Evolutionary conservation across 2,113 vertebrate genomes (phyloP), one percentile per base, ranked within the genome.

Genomic region (Varanus salvator): DNA sequence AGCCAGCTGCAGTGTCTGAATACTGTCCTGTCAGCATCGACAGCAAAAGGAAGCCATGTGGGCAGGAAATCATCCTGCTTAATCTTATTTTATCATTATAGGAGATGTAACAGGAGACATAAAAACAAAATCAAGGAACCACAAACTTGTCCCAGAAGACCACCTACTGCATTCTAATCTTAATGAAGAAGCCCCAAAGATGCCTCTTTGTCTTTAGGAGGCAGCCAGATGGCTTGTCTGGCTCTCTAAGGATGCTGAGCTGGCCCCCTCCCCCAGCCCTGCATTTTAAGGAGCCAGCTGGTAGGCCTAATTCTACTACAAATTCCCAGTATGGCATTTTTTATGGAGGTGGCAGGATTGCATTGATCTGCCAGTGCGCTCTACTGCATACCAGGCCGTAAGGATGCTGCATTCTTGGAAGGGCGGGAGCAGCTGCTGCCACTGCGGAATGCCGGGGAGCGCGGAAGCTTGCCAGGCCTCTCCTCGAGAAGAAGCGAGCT

Each of bases 371-470:
- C 9, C 75, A 0, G 0, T 66, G 23, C 1, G 0, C 14, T 7
- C 31, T 87, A 15, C 8, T 25, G 84, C 15, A 15, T 23, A 81
- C 6, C 44, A 80, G 12, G 23, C 44, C 44, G 52, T 0, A 0
- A 81, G 78, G 48, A n/a, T 66, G 92, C 95, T 92, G 57, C 92
- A 93, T 94, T 88, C 34, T 90, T 89, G 80, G 86, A n/a, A 38
- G 60, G 9, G 9, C 0, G 0, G 17, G n/a, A 91, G 34, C 27
- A 94, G 17, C 91, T 93, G 88, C 78, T 87, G 7, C 82, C 91
- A 84, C 81, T 87, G 15, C 60, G 52, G 76, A 75, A 87, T 87
- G 48, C 52, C 85, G 84, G 34, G 21, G 66, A 88, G 81, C 3
- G 2, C 54, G 80, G 48, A 23, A 86, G 85, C 17, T 76, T 92